Evolutionary conservation across 2,797 vertebrate genomes (phyloP).

Genomic region (Adelosebastes latens): DNA sequence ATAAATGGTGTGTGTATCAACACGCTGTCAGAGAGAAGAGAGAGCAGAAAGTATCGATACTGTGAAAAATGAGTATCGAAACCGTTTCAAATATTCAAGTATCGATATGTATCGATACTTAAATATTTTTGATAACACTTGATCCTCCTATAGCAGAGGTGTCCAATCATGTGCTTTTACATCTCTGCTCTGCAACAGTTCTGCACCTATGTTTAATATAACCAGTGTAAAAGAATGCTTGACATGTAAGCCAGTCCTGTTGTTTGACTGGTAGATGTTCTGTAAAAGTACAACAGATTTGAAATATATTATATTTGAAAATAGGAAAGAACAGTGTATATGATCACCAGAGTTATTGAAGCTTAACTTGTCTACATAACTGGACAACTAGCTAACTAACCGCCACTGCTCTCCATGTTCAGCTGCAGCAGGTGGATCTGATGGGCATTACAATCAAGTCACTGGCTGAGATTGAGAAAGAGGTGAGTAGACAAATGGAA

Average conservation of each 20-base stretch:
- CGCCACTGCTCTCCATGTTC: constrained; percentile 13
- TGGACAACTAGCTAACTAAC: background rate
- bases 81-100: too few relatives aligned
- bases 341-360: background rate
- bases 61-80: too few relatives aligned
- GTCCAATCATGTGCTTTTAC: background rate
- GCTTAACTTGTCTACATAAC: background rate
- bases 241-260: background rate
- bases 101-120: too few relatives aligned
- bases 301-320: too few relatives aligned
- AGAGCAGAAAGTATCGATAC: too few relatives aligned
- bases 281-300: background rate
- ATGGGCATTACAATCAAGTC: constrained; percentile 97
- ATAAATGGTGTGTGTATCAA: too few relatives aligned
- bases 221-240: background rate
- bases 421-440: constrained; percentile 96
- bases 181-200: background rate
- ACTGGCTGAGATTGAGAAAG: constrained; percentile 95
- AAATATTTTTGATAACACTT: background rate
- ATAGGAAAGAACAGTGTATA: background rate
- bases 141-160: background rate
- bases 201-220: background rate
- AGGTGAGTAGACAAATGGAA: constrained; percentile 82
- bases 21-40: too few relatives aligned
- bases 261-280: background rate